Evolutionary conservation across 2,888 invertebrate genomes (phyloP), one percentile per base, ranked within the genome.

Genomic region (Synergus japonicus): DNA sequence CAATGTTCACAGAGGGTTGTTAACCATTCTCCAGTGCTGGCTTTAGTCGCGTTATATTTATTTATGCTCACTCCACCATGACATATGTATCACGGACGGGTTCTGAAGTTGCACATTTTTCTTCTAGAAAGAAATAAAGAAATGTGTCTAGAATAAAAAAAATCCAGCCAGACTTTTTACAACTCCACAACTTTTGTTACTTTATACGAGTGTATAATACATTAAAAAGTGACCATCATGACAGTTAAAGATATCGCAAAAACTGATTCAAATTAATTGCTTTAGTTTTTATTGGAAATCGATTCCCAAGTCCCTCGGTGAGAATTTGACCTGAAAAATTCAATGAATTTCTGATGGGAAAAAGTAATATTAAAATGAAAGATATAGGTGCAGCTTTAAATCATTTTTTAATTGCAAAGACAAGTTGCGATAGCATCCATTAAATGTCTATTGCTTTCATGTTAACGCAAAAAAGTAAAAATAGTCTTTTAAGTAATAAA

Each of bases 21-120:
- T 69, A 69, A 69, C 69, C 69, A 69, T 69, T 69, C 69, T 69
- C 46, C 49, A 46, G 44, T 29, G 29, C 49, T 69, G 69, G 69
- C 46, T 69, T 69, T 49, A 18, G 29, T 49, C 46, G 73, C n/a
- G 37, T 73, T 37, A 54, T 73, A 73, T 73, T 49, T 73, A 73
- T 73, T 73, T 73, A 73, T 73, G 29, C 73, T 37, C n/a, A 29
- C 46, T 54, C 54, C 49, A n/a, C 1, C n/a, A 22, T 73, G 73
- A 73, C 54, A 73, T 73, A 54, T 29, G 49, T 73, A 54, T 54
- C 73, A 73, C 4, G 46, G 37, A 54, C 37, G 54, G 54, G 54
- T 54, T 73, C n/a, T 41, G 37, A 54, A 73, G 73, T 54, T 54
- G 18, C 60, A 22, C 60, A 60, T 60, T 60, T 60, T 54, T 22